phyloP scores from a whole-genome alignment of 2,888 invertebrate species.

The Cheilosia impressa region DNA sequence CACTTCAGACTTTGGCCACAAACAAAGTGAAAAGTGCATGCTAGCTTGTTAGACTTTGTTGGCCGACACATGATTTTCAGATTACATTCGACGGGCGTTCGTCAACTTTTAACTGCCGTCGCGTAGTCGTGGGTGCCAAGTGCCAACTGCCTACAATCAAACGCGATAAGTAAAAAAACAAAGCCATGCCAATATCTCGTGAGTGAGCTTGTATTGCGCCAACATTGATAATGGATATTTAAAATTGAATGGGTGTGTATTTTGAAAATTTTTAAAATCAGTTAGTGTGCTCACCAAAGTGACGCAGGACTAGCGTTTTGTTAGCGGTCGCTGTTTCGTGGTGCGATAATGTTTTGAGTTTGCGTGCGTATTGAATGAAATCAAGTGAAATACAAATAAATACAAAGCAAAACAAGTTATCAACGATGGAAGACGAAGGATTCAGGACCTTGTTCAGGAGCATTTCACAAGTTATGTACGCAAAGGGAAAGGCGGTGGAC shows the following conservation, averaged over 20 bases:
- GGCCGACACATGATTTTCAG: conserved; percentile 16
- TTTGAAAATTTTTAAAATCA: conserved; percentile 58
- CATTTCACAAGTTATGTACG: conserved; percentile 80
- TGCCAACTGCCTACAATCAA: conserved; percentile 44
- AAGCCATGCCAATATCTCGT: conserved; percentile 48
- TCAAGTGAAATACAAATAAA: conserved; percentile 4
- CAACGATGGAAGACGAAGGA: conserved; percentile 34
- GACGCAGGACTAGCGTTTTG: conserved; percentile 41
- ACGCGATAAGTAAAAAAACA: conserved; percentile 63
- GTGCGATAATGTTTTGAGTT: conserved; percentile 27
- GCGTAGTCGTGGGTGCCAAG: conserved; percentile 18
- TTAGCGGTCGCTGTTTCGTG: not conserved
- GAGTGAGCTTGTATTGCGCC: conserved; percentile 60
- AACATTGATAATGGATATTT: conserved; percentile 59
- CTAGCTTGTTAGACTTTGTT: conserved; percentile 10
- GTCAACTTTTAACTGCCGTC: conserved; percentile 19
- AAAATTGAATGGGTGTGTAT: conserved; percentile 15
- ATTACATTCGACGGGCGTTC: conserved; percentile 18
- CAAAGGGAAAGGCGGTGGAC: conserved; percentile 68
- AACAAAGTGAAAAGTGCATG: conserved; percentile 29
- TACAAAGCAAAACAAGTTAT: not conserved
- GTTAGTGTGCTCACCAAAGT: conserved; percentile 48
- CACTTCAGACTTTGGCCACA: conserved; percentile 35
- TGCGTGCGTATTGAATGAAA: conserved; percentile 9
- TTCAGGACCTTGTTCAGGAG: conserved; percentile 80